These are phyloP conservation scores for Pygocentrus nattereri DNA, from an alignment of 2,797 vertebrate genomes.

Conservation along the genomic window DNA sequence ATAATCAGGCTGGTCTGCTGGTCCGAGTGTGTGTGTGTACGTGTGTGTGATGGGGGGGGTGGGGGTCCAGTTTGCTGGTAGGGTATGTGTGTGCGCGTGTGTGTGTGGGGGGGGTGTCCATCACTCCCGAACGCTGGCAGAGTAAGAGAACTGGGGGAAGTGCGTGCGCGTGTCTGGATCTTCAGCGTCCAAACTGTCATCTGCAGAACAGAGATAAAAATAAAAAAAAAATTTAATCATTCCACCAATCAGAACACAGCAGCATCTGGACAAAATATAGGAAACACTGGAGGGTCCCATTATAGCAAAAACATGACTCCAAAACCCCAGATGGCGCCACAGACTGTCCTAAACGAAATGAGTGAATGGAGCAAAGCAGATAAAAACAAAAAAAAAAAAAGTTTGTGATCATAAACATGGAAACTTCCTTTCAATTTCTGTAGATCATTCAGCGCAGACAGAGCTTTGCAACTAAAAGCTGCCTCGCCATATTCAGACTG, in stretches of 20 bases:
- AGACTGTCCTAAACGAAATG: too few species aligned
- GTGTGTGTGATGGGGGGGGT: slow-evolving; percentile 58
- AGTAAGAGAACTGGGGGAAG: slow-evolving; percentile 96
- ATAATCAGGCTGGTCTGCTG: slow-evolving; percentile 54
- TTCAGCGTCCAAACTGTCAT: slow-evolving; percentile 87
- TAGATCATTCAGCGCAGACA: too few species aligned
- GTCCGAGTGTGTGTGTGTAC: slow-evolving; percentile 72
- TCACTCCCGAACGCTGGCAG: slow-evolving; percentile 92
- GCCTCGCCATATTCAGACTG: too few species aligned
- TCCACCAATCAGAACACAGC: background rate
- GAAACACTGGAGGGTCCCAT: too few species aligned
- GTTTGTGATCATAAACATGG: too few species aligned
- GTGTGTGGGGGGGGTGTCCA: slow-evolving; percentile 34
- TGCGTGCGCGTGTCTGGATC: slow-evolving; percentile 89
- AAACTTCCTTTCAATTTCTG: too few species aligned
- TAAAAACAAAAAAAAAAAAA: too few species aligned
- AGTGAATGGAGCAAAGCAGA: too few species aligned
- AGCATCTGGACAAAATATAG: background rate
- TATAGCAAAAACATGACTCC: too few species aligned
- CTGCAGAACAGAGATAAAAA: slow-evolving; percentile 73
- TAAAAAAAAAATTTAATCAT: background rate
- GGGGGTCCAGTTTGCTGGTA: slow-evolving; percentile 70
- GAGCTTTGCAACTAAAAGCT: too few species aligned
- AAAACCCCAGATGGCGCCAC: too few species aligned
- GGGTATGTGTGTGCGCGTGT: slow-evolving; percentile 62